phyloP scores from a whole-genome alignment of 1,140 invertebrate genomes.

The Periplaneta americana region DNA sequence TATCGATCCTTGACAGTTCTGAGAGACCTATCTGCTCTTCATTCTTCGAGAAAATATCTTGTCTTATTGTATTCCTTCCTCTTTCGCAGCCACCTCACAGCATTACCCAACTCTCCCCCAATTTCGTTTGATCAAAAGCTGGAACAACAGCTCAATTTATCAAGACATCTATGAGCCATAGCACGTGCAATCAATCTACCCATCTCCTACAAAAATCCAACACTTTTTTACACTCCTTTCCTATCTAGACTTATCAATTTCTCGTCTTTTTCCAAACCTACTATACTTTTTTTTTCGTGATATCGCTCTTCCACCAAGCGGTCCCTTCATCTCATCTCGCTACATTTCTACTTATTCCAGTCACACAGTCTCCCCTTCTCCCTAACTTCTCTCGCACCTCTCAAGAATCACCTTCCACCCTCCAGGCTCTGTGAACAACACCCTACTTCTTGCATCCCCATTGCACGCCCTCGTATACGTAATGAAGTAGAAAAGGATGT shows the following conservation, averaged over 20 bases:
- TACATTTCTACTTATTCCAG: not conserved
- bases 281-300: not conserved
- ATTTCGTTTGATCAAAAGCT: not conserved
- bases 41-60: not conserved
- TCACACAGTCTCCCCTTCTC: not conserved
- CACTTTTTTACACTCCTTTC: not conserved
- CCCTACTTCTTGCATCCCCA: not conserved
- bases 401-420: not conserved
- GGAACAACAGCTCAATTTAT: not conserved
- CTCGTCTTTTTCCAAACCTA: not conserved
- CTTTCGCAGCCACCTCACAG: not conserved
- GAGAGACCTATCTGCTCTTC: not conserved
- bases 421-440: not conserved
- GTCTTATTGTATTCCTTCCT: not conserved
- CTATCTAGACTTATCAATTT: not conserved
- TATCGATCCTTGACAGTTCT: not conserved
- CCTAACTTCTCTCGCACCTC: not conserved
- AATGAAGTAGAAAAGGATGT: not conserved
- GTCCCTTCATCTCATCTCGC: not conserved
- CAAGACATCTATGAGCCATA: not conserved
- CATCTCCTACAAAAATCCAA: too few relatives aligned
- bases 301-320: not conserved
- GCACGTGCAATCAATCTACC: not conserved
- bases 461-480: not conserved
- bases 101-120: not conserved